These are phyloP conservation scores for Pimpla rufipes DNA, from an alignment of 2,888 invertebrate genomes.

Conservation along the genomic window DNA sequence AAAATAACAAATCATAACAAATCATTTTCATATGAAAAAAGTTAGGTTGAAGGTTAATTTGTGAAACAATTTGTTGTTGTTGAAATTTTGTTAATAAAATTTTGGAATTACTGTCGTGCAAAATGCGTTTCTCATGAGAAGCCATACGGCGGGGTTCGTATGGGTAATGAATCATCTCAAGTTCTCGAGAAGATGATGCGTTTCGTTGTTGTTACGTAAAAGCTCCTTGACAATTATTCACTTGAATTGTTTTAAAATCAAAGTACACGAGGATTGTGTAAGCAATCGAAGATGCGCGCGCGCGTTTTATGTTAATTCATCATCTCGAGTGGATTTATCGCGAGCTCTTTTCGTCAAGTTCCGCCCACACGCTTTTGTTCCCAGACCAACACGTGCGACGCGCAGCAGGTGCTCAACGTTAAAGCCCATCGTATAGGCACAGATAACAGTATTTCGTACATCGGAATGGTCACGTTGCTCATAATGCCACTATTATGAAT, in stretches of 20 bases:
- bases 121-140: no score
- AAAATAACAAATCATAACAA: no score
- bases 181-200: neutral
- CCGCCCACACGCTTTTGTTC: constrained; percentile 7
- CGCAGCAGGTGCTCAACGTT: neutral
- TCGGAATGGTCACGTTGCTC: neutral
- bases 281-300: neutral
- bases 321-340: constrained; percentile 5
- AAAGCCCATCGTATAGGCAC: neutral
- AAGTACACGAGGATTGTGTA: neutral
- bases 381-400: neutral
- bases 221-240: constrained; percentile 12
- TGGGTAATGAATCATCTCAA: neutral
- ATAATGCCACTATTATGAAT: neutral
- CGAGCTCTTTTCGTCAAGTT: neutral
- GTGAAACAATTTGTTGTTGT: no score
- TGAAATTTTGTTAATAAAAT: no score
- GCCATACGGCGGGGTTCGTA: no score
- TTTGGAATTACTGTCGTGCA: no score
- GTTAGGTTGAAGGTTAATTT: no score
- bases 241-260: neutral
- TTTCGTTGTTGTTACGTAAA: constrained; percentile 12
- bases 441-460: neutral
- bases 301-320: constrained; percentile 4
- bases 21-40: no score